Base-by-base conservation (phyloP, 2,797 vertebrate species). In the Hirundo rustica region DNA sequence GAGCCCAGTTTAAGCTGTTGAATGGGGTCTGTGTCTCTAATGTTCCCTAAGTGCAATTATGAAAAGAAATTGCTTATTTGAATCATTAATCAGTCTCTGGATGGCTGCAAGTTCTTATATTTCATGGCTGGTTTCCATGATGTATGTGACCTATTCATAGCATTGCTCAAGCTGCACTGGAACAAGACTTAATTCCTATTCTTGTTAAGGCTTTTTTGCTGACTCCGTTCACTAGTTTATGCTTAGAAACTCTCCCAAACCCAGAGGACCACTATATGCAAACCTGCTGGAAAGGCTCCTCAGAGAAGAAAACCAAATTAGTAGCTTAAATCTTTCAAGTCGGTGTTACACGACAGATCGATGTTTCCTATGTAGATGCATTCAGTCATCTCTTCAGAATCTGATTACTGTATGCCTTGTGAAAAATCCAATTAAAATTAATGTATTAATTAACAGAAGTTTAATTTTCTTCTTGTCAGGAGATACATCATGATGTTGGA, bases 1-100 rank as follows among this genome's bases (percentile, higher is more conserved):
- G 92, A 97, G 97, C 96, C 96, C 96, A 95, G 94, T 96, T 96
- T 97, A 96, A 95, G 91, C 94, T 95, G 83, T 77, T 97, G 95
- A 96, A 97, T 96, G 88, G 86, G 85, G 81, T 93, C 81, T 96
- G 94, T 97, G 90, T 94, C 94, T 94, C 48, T 96, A 96, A 97
- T 96, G 95, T 96, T 97, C 95, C 94, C 93, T 95, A 92, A 96
- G 95, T 96, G 96, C 92, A 94, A 93, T 95, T 96, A 95, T 93
- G 86, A 71, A 94, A 95, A 97, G 93, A 97, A 83, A 95, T 96
- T 95, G 93, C 96, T 95, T 96, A 95, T 97, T 97, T 96, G 97
- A 97, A 95, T 97, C 96, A 96, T 97, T 96, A 96, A 96, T 96
- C 96, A 96, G 81, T 65, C 89, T 90, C 93, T 92, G 95, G 92